phyloP scores from a whole-genome alignment of 2,113 vertebrate species.

The Periophthalmodon schlosseri region DNA sequence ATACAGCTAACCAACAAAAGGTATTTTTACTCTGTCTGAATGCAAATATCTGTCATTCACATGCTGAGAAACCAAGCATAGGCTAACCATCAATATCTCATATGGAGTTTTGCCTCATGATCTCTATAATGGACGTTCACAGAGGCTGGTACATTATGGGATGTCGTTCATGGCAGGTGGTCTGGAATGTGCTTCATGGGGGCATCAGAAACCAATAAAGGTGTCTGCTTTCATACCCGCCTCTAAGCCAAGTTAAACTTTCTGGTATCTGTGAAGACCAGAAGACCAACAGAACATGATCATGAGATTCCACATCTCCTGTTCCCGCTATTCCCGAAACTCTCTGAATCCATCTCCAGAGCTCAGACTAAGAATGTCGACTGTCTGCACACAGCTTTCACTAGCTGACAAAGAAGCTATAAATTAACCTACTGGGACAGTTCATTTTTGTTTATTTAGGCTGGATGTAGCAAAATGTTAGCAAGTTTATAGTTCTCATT shows the following conservation, averaged over 20 bases:
- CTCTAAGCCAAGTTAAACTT: conserved; percentile 81
- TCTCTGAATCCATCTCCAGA: conserved; percentile 41
- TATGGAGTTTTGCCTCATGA: conserved; percentile 8
- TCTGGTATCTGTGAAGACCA: conserved; percentile 66
- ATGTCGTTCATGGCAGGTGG: conserved; percentile 75
- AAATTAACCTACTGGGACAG: not conserved
- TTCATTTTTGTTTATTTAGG: not conserved
- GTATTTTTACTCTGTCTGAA: not conserved
- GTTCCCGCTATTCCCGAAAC: conserved; percentile 42
- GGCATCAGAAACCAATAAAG: conserved; percentile 86
- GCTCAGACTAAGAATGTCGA: conserved; percentile 47
- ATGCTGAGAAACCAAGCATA: conserved; percentile 5
- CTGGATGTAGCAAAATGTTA: not conserved
- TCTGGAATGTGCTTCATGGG: conserved; percentile 78
- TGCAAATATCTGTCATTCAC: not conserved
- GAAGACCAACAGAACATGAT: conserved; percentile 57
- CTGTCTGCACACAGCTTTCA: conserved; percentile 27
- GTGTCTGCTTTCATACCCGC: conserved; percentile 69
- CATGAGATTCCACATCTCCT: conserved; percentile 58
- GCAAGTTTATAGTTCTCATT: not conserved
- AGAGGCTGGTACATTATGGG: conserved; percentile 47
- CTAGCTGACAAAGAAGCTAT: conserved; percentile 11
- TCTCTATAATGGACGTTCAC: conserved; percentile 11
- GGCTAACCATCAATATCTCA: conserved; percentile 13
- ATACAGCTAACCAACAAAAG: no score